phyloP scores from a whole-genome alignment of 1,140 invertebrate genomes.

The Habropoda laboriosa region DNA sequence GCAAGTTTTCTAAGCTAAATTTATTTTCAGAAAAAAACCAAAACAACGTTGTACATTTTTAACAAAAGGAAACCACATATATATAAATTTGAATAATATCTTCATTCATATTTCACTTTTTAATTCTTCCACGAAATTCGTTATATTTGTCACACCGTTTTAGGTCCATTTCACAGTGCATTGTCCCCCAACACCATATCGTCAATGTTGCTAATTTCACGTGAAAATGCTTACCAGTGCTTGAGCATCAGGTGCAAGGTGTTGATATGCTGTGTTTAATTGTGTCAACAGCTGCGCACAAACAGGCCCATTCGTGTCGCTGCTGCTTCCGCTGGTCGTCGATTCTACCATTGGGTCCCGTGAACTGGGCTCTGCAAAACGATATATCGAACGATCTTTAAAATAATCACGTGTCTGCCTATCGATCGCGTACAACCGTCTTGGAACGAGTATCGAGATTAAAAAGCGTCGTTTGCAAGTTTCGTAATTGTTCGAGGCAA shows the following conservation, averaged over 20 bases:
- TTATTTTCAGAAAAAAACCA: too few relatives aligned
- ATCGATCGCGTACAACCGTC: neutral
- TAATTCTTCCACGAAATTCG: too few relatives aligned
- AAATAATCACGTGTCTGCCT: neutral
- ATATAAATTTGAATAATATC: too few relatives aligned
- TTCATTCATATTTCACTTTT: too few relatives aligned
- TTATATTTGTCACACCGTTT: too few relatives aligned
- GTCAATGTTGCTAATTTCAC: neutral
- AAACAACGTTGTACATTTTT: too few relatives aligned
- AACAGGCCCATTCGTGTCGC: conserved; percentile 79
- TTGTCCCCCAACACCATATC: neutral
- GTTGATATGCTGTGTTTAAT: conserved; percentile 80
- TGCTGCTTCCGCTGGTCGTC: conserved; percentile 78
- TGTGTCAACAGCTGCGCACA: conserved; percentile 80
- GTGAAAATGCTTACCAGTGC: conserved; percentile 74
- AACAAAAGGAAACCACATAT: too few relatives aligned
- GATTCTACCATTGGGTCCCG: conserved; percentile 80
- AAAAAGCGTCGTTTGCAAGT: neutral
- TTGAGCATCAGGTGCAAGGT: conserved; percentile 80
- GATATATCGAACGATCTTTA: neutral
- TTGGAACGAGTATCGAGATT: neutral
- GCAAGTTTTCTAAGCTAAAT: too few relatives aligned
- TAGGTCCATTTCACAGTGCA: neutral
- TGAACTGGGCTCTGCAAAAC: conserved; percentile 78
- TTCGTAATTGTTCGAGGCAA: neutral